These are phyloP conservation scores for Graphium colonna DNA, from an alignment of 2,888 invertebrate species.

Conservation along the genomic window DNA sequence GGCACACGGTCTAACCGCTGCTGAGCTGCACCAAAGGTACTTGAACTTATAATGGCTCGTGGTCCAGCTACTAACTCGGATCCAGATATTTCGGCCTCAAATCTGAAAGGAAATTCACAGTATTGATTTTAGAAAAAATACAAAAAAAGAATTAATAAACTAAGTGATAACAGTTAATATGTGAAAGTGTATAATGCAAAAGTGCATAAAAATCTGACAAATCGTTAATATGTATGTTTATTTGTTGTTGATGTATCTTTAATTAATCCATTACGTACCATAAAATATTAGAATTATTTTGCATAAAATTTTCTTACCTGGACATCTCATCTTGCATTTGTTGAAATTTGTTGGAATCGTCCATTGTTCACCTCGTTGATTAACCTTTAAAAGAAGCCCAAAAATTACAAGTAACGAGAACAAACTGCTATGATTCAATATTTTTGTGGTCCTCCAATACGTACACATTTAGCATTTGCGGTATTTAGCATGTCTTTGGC, in stretches of 20 bases:
- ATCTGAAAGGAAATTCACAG: too few relatives aligned
- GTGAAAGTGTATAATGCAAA: too few relatives aligned
- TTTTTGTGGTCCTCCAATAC: slow-evolving; percentile 45
- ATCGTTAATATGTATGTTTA: too few relatives aligned
- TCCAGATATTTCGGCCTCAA: slow-evolving; percentile 92
- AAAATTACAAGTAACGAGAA: slow-evolving; percentile 68
- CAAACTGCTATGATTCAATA: slow-evolving; percentile 38
- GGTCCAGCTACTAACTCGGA: slow-evolving; percentile 71
- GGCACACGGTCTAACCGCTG: slow-evolving; percentile 82
- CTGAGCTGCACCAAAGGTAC: slow-evolving; percentile 85
- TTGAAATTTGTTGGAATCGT: slow-evolving; percentile 79
- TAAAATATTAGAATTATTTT: not conserved
- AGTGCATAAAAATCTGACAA: too few relatives aligned
- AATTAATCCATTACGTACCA: not conserved
- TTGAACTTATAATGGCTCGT: slow-evolving; percentile 85
- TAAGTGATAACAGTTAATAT: too few relatives aligned
- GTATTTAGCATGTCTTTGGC: not conserved
- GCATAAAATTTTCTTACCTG: slow-evolving; percentile 73
- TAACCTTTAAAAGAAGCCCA: slow-evolving; percentile 72
- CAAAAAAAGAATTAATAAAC: too few relatives aligned
- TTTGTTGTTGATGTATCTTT: too few relatives aligned
- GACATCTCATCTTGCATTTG: slow-evolving; percentile 97
- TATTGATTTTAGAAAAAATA: too few relatives aligned
- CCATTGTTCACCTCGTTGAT: slow-evolving; percentile 57
- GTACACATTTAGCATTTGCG: slow-evolving; percentile 46